A percentile compares a stretch with the other conserved stretches of the same genome.
Evolutionary conservation across 2,113 vertebrate species (phyloP).

Genomic region (Narcine bancroftii): DNA sequence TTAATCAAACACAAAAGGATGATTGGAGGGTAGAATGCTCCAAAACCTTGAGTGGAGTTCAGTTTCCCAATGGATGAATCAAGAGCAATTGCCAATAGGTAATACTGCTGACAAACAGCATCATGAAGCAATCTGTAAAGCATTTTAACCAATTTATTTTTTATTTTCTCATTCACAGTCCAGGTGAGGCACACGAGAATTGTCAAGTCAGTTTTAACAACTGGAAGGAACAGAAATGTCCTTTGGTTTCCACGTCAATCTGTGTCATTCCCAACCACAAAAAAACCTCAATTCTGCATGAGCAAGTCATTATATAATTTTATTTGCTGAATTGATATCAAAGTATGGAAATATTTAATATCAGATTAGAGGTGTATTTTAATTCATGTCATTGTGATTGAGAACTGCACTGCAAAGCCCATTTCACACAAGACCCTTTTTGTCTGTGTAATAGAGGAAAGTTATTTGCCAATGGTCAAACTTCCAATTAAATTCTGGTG

Average conservation of each 20-base stretch:
- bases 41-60: neutral
- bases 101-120: neutral
- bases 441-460: neutral
- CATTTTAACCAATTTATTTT: neutral
- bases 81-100: neutral
- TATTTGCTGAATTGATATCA: neutral
- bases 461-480: neutral
- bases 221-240: neutral
- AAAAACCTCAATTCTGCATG: too few relatives aligned
- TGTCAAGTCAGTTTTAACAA: neutral
- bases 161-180: neutral
- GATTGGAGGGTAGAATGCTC: neutral
- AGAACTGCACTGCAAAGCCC: neutral
- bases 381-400: neutral
- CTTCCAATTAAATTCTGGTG: neutral
- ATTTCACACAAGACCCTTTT: neutral
- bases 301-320: neutral
- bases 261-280: neutral
- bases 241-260: neutral
- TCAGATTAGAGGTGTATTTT: neutral
- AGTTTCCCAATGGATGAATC: neutral
- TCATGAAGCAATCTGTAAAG: neutral
- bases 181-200: neutral
- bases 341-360: neutral
- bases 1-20: neutral